Conservation (phyloP, 2,797 vertebrate species). For the Tragelaphus eurycerus region DNA sequence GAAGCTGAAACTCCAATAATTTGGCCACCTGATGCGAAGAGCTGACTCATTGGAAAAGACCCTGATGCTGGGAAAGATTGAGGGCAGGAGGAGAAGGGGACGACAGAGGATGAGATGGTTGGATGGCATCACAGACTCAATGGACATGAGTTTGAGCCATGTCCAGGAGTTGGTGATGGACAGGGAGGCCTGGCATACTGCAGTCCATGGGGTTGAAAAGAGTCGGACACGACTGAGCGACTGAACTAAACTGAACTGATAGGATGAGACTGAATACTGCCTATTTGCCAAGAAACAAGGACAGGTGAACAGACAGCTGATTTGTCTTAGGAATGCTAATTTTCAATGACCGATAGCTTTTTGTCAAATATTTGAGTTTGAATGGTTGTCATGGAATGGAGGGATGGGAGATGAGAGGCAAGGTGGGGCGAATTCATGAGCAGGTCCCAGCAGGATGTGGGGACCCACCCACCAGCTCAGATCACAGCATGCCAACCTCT, state of each 20-base stretch:
- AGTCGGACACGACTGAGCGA: background rate
- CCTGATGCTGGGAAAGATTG: background rate
- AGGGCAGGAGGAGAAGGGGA: background rate
- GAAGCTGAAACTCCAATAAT: background rate
- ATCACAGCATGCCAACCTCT: rapidly evolving
- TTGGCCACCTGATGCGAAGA: background rate
- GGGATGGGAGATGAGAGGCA: background rate
- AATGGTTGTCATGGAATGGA: background rate
- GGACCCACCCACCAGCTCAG: background rate
- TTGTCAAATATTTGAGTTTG: background rate
- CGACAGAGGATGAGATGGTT: background rate
- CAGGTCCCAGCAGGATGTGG: rapidly evolving
- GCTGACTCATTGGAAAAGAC: background rate
- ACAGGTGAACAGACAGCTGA: background rate
- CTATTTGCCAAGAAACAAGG: background rate
- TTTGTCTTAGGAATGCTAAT: background rate
- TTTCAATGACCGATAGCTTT: background rate
- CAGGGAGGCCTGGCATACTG: background rate
- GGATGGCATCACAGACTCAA: background rate
- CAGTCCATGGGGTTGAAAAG: background rate
- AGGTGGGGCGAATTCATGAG: background rate
- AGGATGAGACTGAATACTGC: constrained; percentile 30
- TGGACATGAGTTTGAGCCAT: background rate
- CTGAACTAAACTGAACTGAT: background rate
- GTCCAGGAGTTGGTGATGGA: background rate